Conservation (phyloP, 2,888 invertebrate species). For the Lacanobia wlatinum region DNA sequence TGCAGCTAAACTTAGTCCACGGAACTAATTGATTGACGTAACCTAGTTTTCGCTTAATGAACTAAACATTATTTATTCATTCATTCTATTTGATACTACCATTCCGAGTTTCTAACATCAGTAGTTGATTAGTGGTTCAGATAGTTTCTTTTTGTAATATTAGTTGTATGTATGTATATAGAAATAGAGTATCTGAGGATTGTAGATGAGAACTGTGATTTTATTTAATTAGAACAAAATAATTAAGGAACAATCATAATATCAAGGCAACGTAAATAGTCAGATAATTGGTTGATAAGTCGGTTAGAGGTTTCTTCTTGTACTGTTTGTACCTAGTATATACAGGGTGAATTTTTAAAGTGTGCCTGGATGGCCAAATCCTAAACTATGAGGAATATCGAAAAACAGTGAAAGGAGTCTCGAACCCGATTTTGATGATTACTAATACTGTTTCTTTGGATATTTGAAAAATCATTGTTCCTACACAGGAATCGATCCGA, state of each 20-base stretch:
- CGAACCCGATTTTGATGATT: no score
- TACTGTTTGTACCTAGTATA: no score
- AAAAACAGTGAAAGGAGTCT: no score
- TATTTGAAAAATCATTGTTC: no score
- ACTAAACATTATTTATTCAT: background rate
- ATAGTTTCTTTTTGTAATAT: background rate
- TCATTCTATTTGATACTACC: background rate
- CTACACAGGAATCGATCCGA: no score
- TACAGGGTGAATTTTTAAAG: no score
- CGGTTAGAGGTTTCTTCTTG: no score
- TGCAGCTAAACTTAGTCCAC: background rate
- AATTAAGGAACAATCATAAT: background rate
- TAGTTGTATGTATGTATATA: background rate
- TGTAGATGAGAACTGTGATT: background rate
- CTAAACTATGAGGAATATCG: no score
- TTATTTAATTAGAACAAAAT: background rate
- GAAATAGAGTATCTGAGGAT: background rate
- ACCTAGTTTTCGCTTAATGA: background rate
- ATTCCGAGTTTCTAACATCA: background rate
- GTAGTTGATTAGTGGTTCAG: background rate
- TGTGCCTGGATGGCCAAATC: no score
- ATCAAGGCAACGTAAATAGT: background rate
- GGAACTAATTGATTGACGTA: conserved; percentile 7
- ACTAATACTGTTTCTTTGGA: no score
- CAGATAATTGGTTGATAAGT: no score